Percentiles rank a stretch among this genome's conserved stretches.
phyloP scores from a whole-genome alignment of 1,140 invertebrate genomes.

The Drosophila ananassae region DNA sequence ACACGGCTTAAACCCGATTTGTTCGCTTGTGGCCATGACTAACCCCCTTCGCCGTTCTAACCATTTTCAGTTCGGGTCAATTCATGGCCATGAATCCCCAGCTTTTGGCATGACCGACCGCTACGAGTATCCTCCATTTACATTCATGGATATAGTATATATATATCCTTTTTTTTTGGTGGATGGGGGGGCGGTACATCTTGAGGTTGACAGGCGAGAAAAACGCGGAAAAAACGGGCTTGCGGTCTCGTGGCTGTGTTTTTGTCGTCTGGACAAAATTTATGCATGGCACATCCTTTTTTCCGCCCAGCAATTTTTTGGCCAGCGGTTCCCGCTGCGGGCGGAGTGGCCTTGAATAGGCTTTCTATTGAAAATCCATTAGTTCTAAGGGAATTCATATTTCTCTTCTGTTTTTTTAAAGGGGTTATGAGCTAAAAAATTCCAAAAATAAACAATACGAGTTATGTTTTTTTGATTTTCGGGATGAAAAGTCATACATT shows the following conservation, averaged over 20 bases:
- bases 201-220: conserved; percentile 16
- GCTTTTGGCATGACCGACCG: conserved; percentile 7
- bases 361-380: conserved; percentile 17
- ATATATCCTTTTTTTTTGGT: conserved; percentile 7
- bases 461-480: no score
- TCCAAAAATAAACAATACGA: background rate
- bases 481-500: no score
- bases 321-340: background rate
- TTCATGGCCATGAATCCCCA: conserved; percentile 37
- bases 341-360: conserved; percentile 16
- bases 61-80: conserved; percentile 30
- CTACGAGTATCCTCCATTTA: background rate
- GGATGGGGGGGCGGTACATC: conserved; percentile 4
- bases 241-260: conserved; percentile 33
- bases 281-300: conserved; percentile 31
- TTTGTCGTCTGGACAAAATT: conserved; percentile 33
- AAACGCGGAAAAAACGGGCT: conserved; percentile 36
- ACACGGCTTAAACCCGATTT: conserved; percentile 26
- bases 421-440: background rate
- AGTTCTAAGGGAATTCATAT: background rate
- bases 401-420: background rate
- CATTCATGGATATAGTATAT: background rate
- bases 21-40: conserved; percentile 24
- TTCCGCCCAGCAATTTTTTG: conserved; percentile 11
- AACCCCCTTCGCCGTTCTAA: conserved; percentile 24